Conservation (phyloP, 2,113 vertebrate species). For the Aldabrachelys gigantea region DNA sequence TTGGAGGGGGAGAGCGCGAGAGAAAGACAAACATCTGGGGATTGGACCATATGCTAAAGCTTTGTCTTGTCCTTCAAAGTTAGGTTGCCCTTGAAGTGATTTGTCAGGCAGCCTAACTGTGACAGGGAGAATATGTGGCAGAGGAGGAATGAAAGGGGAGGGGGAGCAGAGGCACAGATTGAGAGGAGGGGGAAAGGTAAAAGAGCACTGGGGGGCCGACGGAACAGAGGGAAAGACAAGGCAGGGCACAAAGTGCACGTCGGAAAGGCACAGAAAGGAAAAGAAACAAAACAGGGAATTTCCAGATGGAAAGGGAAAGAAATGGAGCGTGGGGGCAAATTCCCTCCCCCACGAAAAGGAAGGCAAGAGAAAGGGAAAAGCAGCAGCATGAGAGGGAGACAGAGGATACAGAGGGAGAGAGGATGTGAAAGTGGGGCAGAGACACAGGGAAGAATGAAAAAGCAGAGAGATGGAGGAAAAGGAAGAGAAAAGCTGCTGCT, state of each 20-base stretch:
- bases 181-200: not conserved
- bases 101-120: slow-evolving; percentile 89
- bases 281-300: not conserved
- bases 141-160: slow-evolving; percentile 23
- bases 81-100: slow-evolving; percentile 96
- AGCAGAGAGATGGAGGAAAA: not conserved
- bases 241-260: not conserved
- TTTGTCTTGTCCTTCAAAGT: slow-evolving; percentile 98
- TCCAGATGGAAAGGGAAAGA: not conserved
- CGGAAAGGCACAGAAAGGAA: not conserved
- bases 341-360: too few species aligned
- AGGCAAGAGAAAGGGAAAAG: not conserved
- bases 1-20: slow-evolving; percentile 56
- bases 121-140: slow-evolving; percentile 79
- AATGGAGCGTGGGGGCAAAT: not conserved
- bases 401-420: not conserved
- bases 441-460: not conserved
- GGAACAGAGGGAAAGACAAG: not conserved
- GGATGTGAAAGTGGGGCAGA: not conserved
- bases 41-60: slow-evolving; percentile 94
- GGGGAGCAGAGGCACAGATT: slow-evolving; percentile 5
- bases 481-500: slow-evolving; percentile 63
- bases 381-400: not conserved
- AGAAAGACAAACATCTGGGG: slow-evolving; percentile 87
- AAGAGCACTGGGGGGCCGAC: not conserved